Evolutionary conservation across 2,797 vertebrate genomes (phyloP).

Genomic region (Acestrorhynchus altus): DNA sequence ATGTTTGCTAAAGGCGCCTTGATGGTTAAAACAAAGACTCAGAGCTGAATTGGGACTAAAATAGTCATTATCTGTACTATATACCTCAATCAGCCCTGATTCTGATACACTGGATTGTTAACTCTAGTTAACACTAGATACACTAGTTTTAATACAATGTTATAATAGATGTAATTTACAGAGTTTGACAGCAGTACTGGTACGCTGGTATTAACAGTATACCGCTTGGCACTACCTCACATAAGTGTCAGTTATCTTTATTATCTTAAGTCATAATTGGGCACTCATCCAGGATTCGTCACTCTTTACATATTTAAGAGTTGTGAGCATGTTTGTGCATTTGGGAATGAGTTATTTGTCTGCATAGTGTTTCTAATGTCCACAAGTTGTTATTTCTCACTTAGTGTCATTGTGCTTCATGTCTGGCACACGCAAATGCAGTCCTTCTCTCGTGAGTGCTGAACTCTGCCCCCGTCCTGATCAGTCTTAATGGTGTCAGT

Average conservation of each 20-base stretch:
- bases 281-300: neutral
- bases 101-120: too few relatives aligned
- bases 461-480: slow-evolving; percentile 51
- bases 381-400: neutral
- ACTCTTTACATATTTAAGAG: neutral
- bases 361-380: neutral
- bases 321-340: neutral
- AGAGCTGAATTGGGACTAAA: too few relatives aligned
- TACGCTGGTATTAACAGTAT: too few relatives aligned
- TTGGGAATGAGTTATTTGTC: neutral
- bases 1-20: too few relatives aligned
- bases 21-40: too few relatives aligned
- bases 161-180: too few relatives aligned
- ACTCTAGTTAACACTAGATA: too few relatives aligned
- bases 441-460: slow-evolving; percentile 21
- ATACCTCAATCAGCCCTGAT: too few relatives aligned
- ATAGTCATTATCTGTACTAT: too few relatives aligned
- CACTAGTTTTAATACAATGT: too few relatives aligned
- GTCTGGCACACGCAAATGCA: slow-evolving; percentile 4
- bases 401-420: slow-evolving; percentile 11
- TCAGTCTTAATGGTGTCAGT: slow-evolving; percentile 65
- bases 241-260: neutral
- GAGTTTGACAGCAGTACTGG: too few relatives aligned
- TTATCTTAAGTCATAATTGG: neutral
- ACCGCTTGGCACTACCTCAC: too few relatives aligned